Percentiles rank a stretch among this genome's conserved stretches.
These are phyloP conservation scores for Nomada fabriciana DNA, from an alignment of 2,888 invertebrate genomes.

Conservation along the genomic window DNA sequence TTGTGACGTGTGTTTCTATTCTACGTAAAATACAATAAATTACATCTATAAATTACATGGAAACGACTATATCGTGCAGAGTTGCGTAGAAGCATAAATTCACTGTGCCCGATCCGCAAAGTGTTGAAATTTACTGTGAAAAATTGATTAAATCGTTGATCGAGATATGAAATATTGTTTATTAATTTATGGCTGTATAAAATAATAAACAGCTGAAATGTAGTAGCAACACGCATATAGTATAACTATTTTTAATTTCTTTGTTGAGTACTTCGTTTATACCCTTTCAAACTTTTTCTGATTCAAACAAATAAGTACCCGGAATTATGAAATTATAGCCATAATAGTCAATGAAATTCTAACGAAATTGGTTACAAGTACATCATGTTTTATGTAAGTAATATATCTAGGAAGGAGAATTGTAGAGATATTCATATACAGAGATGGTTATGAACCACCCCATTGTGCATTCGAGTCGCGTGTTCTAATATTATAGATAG, in stretches of 20 bases:
- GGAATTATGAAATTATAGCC: too few relatives aligned
- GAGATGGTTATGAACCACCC: too few relatives aligned
- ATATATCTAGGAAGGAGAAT: too few relatives aligned
- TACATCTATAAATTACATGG: constrained; percentile 49
- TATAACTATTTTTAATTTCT: background rate
- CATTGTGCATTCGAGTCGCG: too few relatives aligned
- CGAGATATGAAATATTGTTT: constrained; percentile 38
- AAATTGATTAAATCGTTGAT: constrained; percentile 51
- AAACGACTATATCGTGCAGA: constrained; percentile 35
- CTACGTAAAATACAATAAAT: constrained; percentile 57
- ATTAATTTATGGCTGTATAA: constrained; percentile 36
- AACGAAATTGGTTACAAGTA: too few relatives aligned
- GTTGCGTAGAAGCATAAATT: constrained; percentile 56
- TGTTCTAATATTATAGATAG: too few relatives aligned
- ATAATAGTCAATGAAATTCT: too few relatives aligned
- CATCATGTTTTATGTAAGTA: too few relatives aligned
- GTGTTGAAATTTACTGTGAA: constrained; percentile 51
- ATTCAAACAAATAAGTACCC: too few relatives aligned
- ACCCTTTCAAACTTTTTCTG: background rate
- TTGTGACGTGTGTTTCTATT: constrained; percentile 44
- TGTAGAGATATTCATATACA: too few relatives aligned
- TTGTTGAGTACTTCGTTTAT: background rate
- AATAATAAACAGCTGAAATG: constrained; percentile 14
- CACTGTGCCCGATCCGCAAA: constrained; percentile 36
- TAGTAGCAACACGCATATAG: background rate